Conservation (phyloP, 2,797 vertebrate genomes). For the Dermochelys coriacea region DNA sequence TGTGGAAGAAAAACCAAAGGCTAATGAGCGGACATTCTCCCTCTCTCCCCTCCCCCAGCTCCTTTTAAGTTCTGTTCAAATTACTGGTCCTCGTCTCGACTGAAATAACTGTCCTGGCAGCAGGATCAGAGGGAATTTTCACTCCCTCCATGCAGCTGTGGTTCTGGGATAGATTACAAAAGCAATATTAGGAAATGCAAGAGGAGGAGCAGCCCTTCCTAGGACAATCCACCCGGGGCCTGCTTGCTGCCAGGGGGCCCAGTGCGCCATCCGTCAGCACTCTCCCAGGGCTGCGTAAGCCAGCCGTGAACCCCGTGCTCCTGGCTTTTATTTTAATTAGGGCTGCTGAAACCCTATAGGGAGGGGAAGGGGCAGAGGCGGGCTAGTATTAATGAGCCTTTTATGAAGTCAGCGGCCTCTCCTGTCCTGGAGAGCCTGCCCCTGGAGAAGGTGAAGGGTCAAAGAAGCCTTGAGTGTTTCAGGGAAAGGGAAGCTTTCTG, state of each 20-base stretch:
- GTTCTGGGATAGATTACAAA: background rate
- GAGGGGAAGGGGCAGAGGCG: background rate
- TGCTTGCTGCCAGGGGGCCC: background rate
- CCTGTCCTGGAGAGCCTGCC: background rate
- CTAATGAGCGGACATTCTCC: background rate
- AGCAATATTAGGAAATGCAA: constrained; percentile 2
- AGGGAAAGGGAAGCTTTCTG: background rate
- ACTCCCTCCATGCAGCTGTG: background rate
- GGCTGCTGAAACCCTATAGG: background rate
- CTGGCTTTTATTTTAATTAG: constrained; percentile 35
- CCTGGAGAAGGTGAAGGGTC: constrained; percentile 6
- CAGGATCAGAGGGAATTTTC: background rate
- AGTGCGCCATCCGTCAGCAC: background rate
- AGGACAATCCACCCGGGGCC: background rate
- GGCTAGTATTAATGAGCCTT: constrained; percentile 3
- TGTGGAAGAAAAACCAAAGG: background rate
- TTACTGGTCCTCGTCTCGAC: background rate
- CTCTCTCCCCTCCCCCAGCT: background rate
- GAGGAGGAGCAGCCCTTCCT: background rate
- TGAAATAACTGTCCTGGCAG: background rate
- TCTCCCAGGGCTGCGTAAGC: background rate
- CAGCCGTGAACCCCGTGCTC: background rate
- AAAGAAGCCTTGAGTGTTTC: constrained; percentile 1
- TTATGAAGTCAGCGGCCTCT: background rate
- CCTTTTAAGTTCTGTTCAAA: background rate